Base-by-base conservation (phyloP, 2,113 vertebrate genomes). In the Eurystomus gularis region DNA sequence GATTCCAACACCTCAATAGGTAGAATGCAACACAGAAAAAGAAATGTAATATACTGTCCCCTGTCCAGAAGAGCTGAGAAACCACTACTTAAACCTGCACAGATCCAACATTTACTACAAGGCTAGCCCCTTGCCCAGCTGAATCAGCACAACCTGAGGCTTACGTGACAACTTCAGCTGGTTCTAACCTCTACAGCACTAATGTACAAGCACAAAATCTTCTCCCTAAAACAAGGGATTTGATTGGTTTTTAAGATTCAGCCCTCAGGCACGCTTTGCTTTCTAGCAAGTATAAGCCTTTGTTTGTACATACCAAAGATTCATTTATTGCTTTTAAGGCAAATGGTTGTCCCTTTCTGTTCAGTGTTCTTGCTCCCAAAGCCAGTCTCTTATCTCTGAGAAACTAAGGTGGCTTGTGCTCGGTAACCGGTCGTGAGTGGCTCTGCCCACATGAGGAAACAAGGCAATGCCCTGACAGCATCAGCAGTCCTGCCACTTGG, bases 401-500 rank as follows among this genome's bases (percentile, higher is more conserved):
- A 80, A 42, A 14, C 57, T 21, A 9, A 58, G 37, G 29, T 39
- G 25, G 37, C 39, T 40, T 29, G 16, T 48, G 15, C 55, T 69
- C 28, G 3, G 0, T 29, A 20, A 35, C 29, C 6, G 19, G 13
- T 35, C 17, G n/a, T n/a, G n/a, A n/a, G n/a, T 13, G 44, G n/a
- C 39, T 18, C 68, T 37, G 14, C 51, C 35, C 48, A 5, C 0
- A 7, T 13, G 3, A 33, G 19, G 24, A 35, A n/a, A 8, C 19
- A 3, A 51, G 13, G 37, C 19, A 24, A 3, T 19, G 39, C 37
- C 25, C 37, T 42, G 20, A 28, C 6, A 17, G 13, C 54, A 31
- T 39, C 37, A 13, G 13, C 9, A 29, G 40, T 29, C 40, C 1
- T 4, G 42, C 48, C 20, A 3, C 21, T 33, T 24, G 33, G 29